phyloP scores from a whole-genome alignment of 2,888 invertebrate species.

The Homarus gammarus region DNA sequence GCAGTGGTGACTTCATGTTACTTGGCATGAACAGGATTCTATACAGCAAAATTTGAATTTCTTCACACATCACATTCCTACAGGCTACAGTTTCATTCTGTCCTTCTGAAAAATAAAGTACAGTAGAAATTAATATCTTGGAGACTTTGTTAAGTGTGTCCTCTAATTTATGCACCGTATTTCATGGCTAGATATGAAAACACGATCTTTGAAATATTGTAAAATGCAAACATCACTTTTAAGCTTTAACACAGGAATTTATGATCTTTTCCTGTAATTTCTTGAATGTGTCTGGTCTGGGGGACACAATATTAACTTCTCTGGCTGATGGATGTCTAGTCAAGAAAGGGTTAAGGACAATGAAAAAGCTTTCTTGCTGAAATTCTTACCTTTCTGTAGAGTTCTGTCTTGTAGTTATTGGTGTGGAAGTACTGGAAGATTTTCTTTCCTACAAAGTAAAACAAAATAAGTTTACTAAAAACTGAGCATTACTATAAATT shows the following conservation, averaged over 20 bases:
- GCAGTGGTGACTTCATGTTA: neutral
- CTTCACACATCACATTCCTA: neutral
- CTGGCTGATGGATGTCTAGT: too few relatives aligned
- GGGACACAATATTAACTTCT: too few relatives aligned
- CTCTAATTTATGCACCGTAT: neutral
- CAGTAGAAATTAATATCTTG: neutral
- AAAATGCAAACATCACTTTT: neutral
- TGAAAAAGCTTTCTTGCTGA: neutral
- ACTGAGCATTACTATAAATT: conserved; percentile 1
- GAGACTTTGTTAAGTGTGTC: neutral
- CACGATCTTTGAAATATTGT: neutral
- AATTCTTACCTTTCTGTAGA: conserved; percentile 59
- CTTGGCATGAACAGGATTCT: neutral
- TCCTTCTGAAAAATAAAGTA: neutral
- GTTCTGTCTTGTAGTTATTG: conserved; percentile 54
- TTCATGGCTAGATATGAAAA: neutral
- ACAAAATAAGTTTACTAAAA: neutral
- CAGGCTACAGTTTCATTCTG: neutral
- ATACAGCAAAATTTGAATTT: neutral
- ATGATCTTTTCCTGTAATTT: neutral
- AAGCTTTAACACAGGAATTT: neutral
- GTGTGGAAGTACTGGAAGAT: conserved; percentile 50
- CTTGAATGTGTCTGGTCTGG: too few relatives aligned
- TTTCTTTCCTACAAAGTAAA: conserved; percentile 53
- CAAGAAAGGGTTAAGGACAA: neutral